Percentiles rank a stretch among this genome's conserved stretches.
Conservation (phyloP, 2,888 invertebrate species). For the Drosophila merina region DNA sequence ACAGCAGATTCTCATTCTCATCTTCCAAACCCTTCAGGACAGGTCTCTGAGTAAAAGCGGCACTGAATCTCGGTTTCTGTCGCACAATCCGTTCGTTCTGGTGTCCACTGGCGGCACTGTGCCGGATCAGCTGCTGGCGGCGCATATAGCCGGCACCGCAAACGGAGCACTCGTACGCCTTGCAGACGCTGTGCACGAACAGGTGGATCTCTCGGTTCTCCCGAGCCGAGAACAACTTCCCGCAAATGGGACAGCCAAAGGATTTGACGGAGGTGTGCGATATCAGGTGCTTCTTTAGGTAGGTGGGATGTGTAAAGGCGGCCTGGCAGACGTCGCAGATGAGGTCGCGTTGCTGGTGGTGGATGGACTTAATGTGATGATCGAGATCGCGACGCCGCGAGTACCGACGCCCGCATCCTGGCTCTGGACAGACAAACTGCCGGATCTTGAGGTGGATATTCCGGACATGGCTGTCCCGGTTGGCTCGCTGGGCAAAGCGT, state of each 20-base stretch:
- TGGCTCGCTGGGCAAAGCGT: slow-evolving; percentile 92
- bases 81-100: slow-evolving; percentile 92
- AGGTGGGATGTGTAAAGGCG: slow-evolving; percentile 92
- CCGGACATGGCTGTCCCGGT: slow-evolving; percentile 91
- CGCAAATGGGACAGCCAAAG: slow-evolving; percentile 91
- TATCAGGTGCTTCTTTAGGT: slow-evolving; percentile 89
- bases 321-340: slow-evolving; percentile 90
- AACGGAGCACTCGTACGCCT: slow-evolving; percentile 92
- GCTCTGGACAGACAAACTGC: slow-evolving; percentile 87
- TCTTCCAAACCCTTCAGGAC: not conserved
- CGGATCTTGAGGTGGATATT: slow-evolving; percentile 90
- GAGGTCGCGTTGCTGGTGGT: slow-evolving; percentile 91
- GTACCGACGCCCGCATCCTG: slow-evolving; percentile 89
- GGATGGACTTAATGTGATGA: slow-evolving; percentile 92
- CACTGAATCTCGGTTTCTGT: slow-evolving; percentile 89
- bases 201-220: slow-evolving; percentile 94
- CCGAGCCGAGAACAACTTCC: slow-evolving; percentile 92
- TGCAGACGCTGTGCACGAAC: slow-evolving; percentile 93
- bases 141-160: slow-evolving; percentile 94
- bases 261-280: slow-evolving; percentile 92
- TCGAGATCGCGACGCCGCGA: slow-evolving; percentile 88
- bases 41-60: slow-evolving; percentile 13
- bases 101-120: slow-evolving; percentile 86
- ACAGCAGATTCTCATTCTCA: not conserved
- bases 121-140: slow-evolving; percentile 90